Evolutionary conservation across 1,140 invertebrate genomes (phyloP).

Genomic region (Coptotermes formosanus): DNA sequence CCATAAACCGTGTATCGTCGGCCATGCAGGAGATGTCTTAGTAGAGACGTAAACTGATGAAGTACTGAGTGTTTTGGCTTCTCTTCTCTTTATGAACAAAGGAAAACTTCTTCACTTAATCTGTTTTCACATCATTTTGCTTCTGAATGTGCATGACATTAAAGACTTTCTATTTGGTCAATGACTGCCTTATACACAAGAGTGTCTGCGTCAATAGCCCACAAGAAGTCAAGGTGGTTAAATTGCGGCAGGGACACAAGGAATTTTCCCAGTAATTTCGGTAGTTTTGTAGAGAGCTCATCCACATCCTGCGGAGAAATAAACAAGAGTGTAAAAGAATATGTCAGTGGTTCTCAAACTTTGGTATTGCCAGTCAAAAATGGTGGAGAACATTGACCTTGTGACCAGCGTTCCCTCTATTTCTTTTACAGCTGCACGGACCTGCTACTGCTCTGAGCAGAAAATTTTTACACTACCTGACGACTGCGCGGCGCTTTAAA

Average conservation of each 20-base stretch:
- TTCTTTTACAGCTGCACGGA: no score
- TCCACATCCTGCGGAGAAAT: conserved; percentile 24
- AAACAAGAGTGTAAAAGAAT: neutral
- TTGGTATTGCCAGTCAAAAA: neutral
- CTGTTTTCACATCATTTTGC: conserved; percentile 1
- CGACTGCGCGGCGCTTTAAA: no score
- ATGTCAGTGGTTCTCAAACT: neutral
- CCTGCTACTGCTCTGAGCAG: no score
- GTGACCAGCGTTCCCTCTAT: no score
- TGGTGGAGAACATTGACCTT: neutral
- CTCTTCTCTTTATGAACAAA: no score
- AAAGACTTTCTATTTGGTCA: conserved; percentile 38
- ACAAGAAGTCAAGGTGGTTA: conserved; percentile 34
- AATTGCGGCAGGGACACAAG: neutral
- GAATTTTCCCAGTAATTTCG: neutral
- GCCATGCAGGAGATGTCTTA: no score
- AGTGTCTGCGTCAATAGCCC: conserved; percentile 30
- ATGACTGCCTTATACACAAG: conserved; percentile 35
- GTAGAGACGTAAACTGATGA: no score
- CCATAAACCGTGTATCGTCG: no score
- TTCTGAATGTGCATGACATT: neutral
- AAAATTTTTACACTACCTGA: no score
- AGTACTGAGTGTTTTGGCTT: no score
- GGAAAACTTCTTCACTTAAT: no score
- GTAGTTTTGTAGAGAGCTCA: conserved; percentile 10